Conservation (phyloP, 2,113 vertebrate genomes). For the Sula dactylatra region DNA sequence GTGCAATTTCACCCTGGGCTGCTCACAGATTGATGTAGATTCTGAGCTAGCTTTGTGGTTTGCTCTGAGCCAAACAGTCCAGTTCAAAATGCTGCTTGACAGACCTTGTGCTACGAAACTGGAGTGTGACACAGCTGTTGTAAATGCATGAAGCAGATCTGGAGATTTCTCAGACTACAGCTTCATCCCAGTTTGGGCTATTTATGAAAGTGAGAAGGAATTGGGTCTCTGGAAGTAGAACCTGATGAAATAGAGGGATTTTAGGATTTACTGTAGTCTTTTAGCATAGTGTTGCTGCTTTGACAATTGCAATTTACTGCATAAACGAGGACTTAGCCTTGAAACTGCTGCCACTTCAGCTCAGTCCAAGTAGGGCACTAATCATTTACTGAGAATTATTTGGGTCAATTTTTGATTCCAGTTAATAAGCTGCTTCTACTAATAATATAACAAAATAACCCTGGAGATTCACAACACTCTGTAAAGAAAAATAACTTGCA, state of each 20-base stretch:
- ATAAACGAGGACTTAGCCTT: conserved; percentile 1
- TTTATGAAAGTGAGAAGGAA: not conserved
- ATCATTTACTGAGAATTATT: conserved; percentile 16
- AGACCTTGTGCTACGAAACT: accelerated
- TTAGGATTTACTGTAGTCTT: conserved; percentile 30
- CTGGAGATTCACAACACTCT: not conserved
- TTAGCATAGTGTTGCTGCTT: not conserved
- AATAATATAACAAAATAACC: not conserved
- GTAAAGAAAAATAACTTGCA: conserved; percentile 32
- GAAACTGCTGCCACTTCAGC: not conserved
- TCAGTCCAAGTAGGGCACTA: conserved; percentile 30
- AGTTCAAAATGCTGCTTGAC: not conserved
- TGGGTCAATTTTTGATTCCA: conserved; percentile 13
- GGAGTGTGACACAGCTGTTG: not conserved
- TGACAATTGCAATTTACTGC: not conserved
- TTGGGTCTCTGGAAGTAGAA: not conserved
- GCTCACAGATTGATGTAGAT: not conserved
- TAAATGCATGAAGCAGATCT: not conserved
- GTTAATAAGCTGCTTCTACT: not conserved
- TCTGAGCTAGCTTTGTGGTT: not conserved
- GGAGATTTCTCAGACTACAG: not conserved
- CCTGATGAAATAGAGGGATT: not conserved
- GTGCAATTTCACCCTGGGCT: not conserved
- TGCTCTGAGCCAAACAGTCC: not conserved
- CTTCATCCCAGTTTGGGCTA: not conserved